phyloP scores from a whole-genome alignment of 2,888 invertebrate genomes.

The Lampropteryx suffumata region DNA sequence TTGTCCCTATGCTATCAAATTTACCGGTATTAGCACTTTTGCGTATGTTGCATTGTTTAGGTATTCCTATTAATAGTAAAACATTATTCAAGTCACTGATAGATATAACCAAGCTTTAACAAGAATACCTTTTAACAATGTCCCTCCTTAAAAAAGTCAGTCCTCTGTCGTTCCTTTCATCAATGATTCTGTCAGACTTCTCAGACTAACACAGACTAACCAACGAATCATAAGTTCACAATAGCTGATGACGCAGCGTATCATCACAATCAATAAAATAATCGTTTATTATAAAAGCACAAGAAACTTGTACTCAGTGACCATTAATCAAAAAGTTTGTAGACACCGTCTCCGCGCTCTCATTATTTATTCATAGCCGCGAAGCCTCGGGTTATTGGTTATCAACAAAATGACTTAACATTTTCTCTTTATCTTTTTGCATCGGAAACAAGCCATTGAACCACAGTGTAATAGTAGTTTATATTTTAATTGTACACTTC shows the following conservation, averaged over 20 bases:
- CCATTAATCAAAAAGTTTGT: slow-evolving; percentile 37
- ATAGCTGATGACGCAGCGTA: neutral
- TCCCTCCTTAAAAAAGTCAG: too few relatives aligned
- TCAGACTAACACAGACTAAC: too few relatives aligned
- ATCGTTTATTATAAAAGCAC: slow-evolving; percentile 14
- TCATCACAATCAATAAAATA: slow-evolving; percentile 20
- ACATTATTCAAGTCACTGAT: too few relatives aligned
- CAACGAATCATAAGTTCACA: too few relatives aligned
- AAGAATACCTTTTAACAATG: too few relatives aligned
- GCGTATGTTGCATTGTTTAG: too few relatives aligned
- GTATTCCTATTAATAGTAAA: too few relatives aligned
- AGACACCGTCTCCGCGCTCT: slow-evolving; percentile 31
- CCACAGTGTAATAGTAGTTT: slow-evolving; percentile 3
- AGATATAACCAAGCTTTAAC: too few relatives aligned
- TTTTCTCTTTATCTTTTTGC: slow-evolving; percentile 49
- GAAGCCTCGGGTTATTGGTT: slow-evolving; percentile 37
- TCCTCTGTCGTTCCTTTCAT: too few relatives aligned
- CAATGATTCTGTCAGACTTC: too few relatives aligned
- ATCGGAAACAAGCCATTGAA: slow-evolving; percentile 44
- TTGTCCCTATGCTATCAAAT: neutral
- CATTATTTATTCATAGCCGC: slow-evolving; percentile 40
- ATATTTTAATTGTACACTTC: too few relatives aligned
- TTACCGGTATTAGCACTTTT: too few relatives aligned
- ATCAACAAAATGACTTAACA: slow-evolving; percentile 46
- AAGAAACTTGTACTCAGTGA: slow-evolving; percentile 23